Conservation (phyloP, 1,140 invertebrate genomes). For the Neodiprion fabricii region DNA sequence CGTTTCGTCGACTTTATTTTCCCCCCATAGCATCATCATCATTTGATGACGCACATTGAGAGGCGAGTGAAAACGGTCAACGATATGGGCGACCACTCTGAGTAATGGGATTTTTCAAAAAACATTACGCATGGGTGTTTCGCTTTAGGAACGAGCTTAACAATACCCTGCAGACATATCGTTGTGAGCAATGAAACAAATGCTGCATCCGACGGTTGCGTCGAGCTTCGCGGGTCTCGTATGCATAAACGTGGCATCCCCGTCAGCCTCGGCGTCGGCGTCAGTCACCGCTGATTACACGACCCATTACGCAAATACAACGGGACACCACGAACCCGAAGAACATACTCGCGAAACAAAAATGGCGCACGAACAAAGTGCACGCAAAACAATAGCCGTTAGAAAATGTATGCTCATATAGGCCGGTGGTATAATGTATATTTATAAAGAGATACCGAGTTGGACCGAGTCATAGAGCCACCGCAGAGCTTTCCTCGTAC, state of each 20-base stretch:
- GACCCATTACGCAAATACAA: constrained; percentile 2
- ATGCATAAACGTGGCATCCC: no score
- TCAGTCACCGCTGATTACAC: constrained; percentile 1
- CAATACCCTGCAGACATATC: no score
- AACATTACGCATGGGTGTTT: not conserved
- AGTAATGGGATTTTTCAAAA: not conserved
- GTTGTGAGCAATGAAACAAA: no score
- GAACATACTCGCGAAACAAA: not conserved
- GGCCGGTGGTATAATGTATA: not conserved
- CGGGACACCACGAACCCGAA: not conserved
- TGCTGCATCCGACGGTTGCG: not conserved
- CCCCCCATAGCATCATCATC: no score
- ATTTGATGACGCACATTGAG: no score
- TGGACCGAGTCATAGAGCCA: not conserved
- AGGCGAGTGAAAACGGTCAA: not conserved
- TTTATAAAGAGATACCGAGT: not conserved
- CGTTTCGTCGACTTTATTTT: no score
- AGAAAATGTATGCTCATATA: not conserved
- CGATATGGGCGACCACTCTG: not conserved
- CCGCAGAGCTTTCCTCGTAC: not conserved
- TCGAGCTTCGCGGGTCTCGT: not conserved
- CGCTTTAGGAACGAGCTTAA: not conserved
- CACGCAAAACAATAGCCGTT: not conserved
- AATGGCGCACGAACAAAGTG: not conserved
- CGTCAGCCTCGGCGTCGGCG: not conserved